These are phyloP conservation scores for Pundamilia nyererei DNA, from an alignment of 2,113 vertebrate genomes.

Conservation along the genomic window DNA sequence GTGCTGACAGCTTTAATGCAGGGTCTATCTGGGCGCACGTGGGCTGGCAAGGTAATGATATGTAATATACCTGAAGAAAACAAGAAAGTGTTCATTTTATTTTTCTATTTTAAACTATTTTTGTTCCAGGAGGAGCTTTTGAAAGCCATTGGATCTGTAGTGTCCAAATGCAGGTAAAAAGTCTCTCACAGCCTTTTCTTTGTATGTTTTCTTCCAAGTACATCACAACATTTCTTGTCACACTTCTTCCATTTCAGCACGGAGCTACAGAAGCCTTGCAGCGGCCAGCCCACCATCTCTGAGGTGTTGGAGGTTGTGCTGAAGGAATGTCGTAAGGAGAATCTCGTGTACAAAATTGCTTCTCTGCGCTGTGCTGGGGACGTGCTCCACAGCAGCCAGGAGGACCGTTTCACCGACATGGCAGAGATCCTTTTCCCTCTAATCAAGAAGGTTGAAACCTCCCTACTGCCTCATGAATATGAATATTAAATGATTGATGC, in stretches of 20 bases:
- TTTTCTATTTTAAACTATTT: not conserved
- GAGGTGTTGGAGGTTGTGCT: slow-evolving; percentile 83
- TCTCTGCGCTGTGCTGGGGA: slow-evolving; percentile 81
- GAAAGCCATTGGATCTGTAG: slow-evolving; percentile 87
- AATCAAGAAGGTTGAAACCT: slow-evolving; percentile 84
- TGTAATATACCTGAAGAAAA: not conserved
- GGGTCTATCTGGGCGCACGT: slow-evolving; percentile 88
- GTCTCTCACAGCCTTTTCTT: not conserved
- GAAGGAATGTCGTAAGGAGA: slow-evolving; percentile 91
- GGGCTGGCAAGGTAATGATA: slow-evolving; percentile 88
- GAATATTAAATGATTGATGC: not conserved
- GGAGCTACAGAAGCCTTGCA: slow-evolving; percentile 79
- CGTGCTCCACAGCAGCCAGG: slow-evolving; percentile 81
- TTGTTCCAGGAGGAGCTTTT: slow-evolving; percentile 86
- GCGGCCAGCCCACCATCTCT: slow-evolving; percentile 77
- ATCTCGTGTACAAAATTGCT: slow-evolving; percentile 83
- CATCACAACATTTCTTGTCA: not conserved
- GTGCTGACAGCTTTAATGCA: slow-evolving; percentile 84
- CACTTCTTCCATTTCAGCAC: slow-evolving; percentile 25
- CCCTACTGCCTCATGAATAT: not conserved
- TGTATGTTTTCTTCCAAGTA: not conserved
- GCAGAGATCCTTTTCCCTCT: slow-evolving; percentile 85
- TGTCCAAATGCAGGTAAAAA: slow-evolving; percentile 83
- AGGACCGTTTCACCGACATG: slow-evolving; percentile 85
- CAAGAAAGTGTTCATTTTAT: not conserved